Percentiles rank a stretch among this genome's conserved stretches.
Conservation (phyloP, 2,113 vertebrate species). For the Saiga tatarica region DNA sequence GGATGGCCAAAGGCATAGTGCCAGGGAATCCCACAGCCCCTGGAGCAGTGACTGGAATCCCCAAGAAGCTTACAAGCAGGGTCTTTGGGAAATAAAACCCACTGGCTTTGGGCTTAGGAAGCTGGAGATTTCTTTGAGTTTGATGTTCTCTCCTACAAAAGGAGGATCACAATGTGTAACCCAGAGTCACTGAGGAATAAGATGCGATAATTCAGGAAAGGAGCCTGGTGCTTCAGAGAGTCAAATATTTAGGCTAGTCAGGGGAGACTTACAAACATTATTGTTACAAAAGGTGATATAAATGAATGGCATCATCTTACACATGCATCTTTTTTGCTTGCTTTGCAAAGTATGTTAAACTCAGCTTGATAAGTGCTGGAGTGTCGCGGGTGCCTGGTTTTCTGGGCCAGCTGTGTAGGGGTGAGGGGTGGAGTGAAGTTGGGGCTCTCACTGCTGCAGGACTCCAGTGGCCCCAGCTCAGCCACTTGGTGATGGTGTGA, state of each 20-base stretch:
- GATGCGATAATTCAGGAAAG: neutral
- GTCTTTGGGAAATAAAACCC: neutral
- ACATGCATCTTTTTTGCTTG: neutral
- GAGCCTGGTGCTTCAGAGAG: neutral
- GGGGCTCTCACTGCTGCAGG: neutral
- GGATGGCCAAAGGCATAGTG: neutral
- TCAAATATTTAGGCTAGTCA: neutral
- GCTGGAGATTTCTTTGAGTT: neutral
- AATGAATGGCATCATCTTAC: neutral
- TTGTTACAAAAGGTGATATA: neutral
- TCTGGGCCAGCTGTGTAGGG: accelerated
- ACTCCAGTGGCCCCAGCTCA: neutral
- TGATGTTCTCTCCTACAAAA: neutral
- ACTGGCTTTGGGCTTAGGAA: neutral
- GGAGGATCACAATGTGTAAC: neutral
- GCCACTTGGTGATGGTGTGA: neutral
- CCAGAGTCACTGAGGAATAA: neutral
- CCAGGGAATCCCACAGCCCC: neutral
- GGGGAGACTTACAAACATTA: neutral
- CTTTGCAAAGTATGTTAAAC: neutral
- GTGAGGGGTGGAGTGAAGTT: neutral
- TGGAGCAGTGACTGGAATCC: neutral
- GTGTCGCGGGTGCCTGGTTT: accelerated
- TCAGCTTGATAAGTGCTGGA: accelerated
- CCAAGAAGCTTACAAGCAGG: neutral